These are phyloP conservation scores for Pogonocichla stellata DNA, from an alignment of 2,113 vertebrate genomes.

Conservation along the genomic window DNA sequence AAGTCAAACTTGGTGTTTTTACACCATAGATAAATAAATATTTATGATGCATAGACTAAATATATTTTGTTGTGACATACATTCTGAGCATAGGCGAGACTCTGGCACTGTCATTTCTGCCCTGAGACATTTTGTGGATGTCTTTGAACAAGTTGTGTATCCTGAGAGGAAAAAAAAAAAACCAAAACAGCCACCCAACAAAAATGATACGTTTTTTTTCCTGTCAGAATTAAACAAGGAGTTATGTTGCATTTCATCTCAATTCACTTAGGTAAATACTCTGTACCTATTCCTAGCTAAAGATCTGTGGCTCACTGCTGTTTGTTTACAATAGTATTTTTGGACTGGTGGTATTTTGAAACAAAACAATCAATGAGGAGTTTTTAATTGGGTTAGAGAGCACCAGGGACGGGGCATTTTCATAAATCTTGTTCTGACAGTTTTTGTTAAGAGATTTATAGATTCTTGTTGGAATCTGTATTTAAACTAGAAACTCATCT, in stretches of 20 bases:
- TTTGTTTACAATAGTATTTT: conserved; percentile 24
- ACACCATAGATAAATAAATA: not conserved
- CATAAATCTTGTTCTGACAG: conserved; percentile 2
- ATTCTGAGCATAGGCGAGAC: not conserved
- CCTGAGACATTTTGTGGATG: not conserved
- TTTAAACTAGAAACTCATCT: not conserved
- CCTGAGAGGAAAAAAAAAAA: not conserved
- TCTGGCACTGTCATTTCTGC: not conserved
- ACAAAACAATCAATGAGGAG: not conserved
- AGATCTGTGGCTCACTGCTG: not conserved
- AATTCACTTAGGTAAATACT: not conserved
- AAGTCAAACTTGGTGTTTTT: not conserved
- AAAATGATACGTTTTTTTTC: not conserved
- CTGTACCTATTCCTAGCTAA: not conserved
- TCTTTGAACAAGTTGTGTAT: not conserved
- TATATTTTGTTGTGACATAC: not conserved
- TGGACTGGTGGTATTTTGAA: not conserved
- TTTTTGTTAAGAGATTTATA: conserved; percentile 19
- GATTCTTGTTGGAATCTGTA: not conserved
- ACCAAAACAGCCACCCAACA: not conserved
- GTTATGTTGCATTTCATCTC: not conserved
- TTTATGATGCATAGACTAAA: not conserved
- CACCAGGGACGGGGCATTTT: not conserved
- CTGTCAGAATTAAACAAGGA: not conserved
- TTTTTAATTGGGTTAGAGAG: conserved; percentile 40